These are phyloP conservation scores for Galaxea fascicularis DNA, from an alignment of 92 coral and sea anemone genomes.

Conservation along the genomic window DNA sequence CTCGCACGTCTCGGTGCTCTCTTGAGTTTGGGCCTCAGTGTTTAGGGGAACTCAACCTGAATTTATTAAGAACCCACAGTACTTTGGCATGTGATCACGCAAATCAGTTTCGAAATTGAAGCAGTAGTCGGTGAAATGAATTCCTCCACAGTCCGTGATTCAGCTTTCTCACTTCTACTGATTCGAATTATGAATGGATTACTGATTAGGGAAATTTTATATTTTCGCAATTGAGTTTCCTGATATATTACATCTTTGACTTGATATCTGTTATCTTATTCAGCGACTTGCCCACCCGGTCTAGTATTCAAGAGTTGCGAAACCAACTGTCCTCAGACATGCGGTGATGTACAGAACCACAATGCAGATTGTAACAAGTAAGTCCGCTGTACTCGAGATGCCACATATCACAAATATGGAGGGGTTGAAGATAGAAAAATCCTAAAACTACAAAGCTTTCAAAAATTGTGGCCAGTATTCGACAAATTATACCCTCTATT, in stretches of 20 bases:
- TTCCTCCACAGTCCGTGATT: no score
- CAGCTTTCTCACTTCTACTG: no score
- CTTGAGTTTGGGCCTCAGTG: no score
- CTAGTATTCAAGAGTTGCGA: conserved; percentile 71
- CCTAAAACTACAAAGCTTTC: no score
- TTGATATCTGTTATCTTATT: not conserved
- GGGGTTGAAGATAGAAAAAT: not conserved
- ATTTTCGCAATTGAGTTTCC: not conserved
- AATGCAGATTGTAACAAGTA: conserved; percentile 23
- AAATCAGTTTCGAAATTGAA: no score
- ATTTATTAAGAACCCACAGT: not conserved
- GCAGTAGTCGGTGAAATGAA: no score
- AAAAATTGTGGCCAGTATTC: no score
- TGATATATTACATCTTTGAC: not conserved
- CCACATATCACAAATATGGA: not conserved
- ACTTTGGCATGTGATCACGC: not conserved
- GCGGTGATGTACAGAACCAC: conserved; percentile 63
- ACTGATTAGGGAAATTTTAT: no score
- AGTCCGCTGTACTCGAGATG: not conserved
- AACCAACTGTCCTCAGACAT: conserved; percentile 74
- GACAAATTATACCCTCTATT: no score
- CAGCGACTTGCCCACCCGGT: conserved; percentile 67
- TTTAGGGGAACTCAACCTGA: no score
- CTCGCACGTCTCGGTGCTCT: no score
- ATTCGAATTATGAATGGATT: no score